Base-by-base conservation (phyloP, 2,888 invertebrate species). In the Tetragnatha montana region DNA sequence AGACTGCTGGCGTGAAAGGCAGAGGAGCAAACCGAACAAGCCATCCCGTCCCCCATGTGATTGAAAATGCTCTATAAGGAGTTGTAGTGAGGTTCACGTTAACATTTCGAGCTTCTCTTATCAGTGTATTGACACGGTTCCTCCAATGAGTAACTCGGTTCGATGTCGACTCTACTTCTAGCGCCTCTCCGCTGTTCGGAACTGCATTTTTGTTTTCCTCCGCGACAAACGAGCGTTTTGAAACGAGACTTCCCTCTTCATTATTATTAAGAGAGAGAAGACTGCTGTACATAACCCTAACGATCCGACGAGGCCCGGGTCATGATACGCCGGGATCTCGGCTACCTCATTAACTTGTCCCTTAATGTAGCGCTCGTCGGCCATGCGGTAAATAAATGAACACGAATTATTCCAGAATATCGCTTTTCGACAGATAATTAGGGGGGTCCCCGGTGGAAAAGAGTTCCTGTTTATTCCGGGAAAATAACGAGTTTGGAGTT, bases 331-430 rank as follows among this genome's bases (percentile, higher is more conserved):
- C 17, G 69, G 85, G 50, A 85, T 85, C 78, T 79, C 78, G 35
- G 85, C 85, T 35, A 79, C 79, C 78, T 85, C 85, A 85, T 85
- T 85, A 85, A 85, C 85, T 78, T 79, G 85, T 71, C 85, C 78
- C 71, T 71, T 79, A 79, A 85, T 85, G 85, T 50, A 50, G 79
- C 21, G 71, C 51, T 50, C 75, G 81, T 50, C 75, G 81, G 75
- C 51, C 74, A 69, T 75, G 81, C 81, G 75, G 81, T 75, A 81
- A 87, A 81, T 81, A 87, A 81, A 81, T 87, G 75, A 69, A 87
- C 73, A 87, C 68, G 81, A 75, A 81, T 81, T 81, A 87, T 87
- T 80, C 75, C 70, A 47, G 69, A 87, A 87, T 85, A 85, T 79
- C 79, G 85, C 85, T 85, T 85, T 85, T 78, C 85, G 78, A 79